A percentile compares a stretch with the other conserved stretches of the same genome.
These are phyloP conservation scores for Brachyhypopomus gauderio DNA, from an alignment of 2,113 vertebrate species.

Conservation along the genomic window DNA sequence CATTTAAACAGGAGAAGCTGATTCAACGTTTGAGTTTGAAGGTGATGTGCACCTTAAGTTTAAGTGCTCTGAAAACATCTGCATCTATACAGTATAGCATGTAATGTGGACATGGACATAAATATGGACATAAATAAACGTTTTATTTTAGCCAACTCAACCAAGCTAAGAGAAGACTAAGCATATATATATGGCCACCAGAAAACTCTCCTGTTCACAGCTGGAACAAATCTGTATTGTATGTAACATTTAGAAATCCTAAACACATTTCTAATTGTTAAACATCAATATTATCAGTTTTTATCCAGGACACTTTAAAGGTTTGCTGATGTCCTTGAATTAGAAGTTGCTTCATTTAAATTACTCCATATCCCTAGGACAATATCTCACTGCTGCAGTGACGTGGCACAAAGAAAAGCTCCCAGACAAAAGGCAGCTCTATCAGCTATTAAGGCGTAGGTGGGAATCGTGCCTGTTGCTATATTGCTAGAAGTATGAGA, in stretches of 20 bases:
- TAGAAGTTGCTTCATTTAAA: conserved; percentile 16
- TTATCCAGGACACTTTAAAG: conserved; percentile 1
- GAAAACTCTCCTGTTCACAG: too few species aligned
- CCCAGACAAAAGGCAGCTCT: neutral
- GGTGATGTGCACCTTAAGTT: neutral
- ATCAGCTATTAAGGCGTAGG: neutral
- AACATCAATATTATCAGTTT: conserved; percentile 13
- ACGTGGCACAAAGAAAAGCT: neutral
- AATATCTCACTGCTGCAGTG: neutral
- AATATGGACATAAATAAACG: conserved; percentile 5
- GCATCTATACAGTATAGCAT: neutral
- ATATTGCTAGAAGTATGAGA: neutral
- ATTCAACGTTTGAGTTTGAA: neutral
- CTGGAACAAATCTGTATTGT: neutral
- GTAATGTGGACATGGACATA: too few species aligned
- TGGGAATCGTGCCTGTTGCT: neutral
- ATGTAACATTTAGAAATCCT: neutral
- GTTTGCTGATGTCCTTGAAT: conserved; percentile 29
- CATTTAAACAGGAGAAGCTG: conserved; percentile 2
- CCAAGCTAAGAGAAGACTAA: neutral
- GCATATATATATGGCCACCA: neutral
- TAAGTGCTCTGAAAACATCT: neutral
- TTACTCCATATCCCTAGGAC: conserved; percentile 12
- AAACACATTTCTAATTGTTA: neutral
- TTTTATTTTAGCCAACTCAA: conserved; percentile 19